Percentiles rank a stretch among this genome's conserved stretches.
These are phyloP conservation scores for Centropus bengalensis DNA, from an alignment of 2,113 vertebrate species.

Conservation along the genomic window DNA sequence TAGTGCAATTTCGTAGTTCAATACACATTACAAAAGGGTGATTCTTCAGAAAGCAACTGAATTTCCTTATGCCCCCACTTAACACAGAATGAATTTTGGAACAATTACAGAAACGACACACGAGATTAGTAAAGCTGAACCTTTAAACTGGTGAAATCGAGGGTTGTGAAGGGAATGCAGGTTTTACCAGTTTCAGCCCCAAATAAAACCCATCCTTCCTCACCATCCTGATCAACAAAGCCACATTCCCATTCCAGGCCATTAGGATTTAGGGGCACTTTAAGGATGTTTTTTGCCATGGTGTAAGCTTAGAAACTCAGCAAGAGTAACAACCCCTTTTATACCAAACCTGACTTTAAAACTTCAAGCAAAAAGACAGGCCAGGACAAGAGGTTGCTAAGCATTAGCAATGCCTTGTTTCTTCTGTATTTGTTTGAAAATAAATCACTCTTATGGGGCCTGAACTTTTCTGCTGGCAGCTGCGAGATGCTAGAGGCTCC, in stretches of 20 bases:
- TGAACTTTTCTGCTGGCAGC: slow-evolving; percentile 38
- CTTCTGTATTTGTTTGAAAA: not conserved
- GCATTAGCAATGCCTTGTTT: slow-evolving; percentile 35
- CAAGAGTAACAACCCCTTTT: slow-evolving; percentile 34
- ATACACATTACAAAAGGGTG: not conserved
- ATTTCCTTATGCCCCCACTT: slow-evolving; percentile 18
- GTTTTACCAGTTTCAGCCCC: not conserved
- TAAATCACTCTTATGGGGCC: not conserved
- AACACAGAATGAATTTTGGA: not conserved
- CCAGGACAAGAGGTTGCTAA: slow-evolving; percentile 56
- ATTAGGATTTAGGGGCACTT: not conserved
- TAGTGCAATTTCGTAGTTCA: slow-evolving; percentile 51
- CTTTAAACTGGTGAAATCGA: not conserved
- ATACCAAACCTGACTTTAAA: slow-evolving; percentile 44
- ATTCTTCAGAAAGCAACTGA: slow-evolving; percentile 14
- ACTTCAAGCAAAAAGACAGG: slow-evolving; percentile 37
- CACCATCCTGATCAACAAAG: not conserved
- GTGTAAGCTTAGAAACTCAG: slow-evolving; percentile 11
- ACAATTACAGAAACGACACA: not conserved
- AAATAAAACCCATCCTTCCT: not conserved
- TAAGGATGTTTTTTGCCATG: not conserved
- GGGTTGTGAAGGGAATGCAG: not conserved
- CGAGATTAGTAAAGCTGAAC: slow-evolving; percentile 5
- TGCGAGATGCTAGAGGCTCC: not conserved
- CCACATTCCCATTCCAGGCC: not conserved